Evolutionary conservation across 2,797 vertebrate species (phyloP), one percentile per base, ranked within the genome.

Genomic region (Schizopygopsis malacanthus): DNA sequence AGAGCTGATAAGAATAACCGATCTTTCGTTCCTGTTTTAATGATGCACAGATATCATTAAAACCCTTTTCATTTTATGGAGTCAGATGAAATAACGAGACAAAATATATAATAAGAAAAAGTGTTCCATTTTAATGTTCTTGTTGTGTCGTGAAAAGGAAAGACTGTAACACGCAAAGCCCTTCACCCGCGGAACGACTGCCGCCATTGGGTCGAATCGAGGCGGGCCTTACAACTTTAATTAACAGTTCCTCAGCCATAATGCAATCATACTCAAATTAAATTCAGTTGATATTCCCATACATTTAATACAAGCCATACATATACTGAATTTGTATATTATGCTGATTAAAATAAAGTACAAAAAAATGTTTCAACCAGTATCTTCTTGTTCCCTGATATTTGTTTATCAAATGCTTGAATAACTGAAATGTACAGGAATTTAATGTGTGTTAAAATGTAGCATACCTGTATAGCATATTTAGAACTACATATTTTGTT

Each of bases 271-370:
- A 43, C 33, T 81, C 61, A 63, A 28, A 70, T 76, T 69, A 50
- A 52, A n/a, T 52, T 65, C 25, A 37, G 20, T 70, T 85, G 6
- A 41, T 47, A 25, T 33, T 83, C 69, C 59, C 65, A 82, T 82
- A 84, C 82, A 86, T 85, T 85, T 89, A 86, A 73, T 54, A 82
- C n/a, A 45, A 77, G 52, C 43, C 37, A 77, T 47, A 54, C 79
- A 50, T 43, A 22, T 87, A 84, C 76, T 71, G 71, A 76, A 87
- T 87, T 37, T 89, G 79, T 88, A 87, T 87, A 84, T 86, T 86
- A 83, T 82, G 89, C 82, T 20, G 37, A 78, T 81, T 84, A 79
- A 87, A 87, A 83, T 18, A 65, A 39, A 59, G 15, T 15, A 25
- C 50, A 41, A 1, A 72, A 85, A 59, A 6, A 6, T 6, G 15